phyloP scores from a whole-genome alignment of 2,888 invertebrate genomes.

The Epistrophe eligans region DNA sequence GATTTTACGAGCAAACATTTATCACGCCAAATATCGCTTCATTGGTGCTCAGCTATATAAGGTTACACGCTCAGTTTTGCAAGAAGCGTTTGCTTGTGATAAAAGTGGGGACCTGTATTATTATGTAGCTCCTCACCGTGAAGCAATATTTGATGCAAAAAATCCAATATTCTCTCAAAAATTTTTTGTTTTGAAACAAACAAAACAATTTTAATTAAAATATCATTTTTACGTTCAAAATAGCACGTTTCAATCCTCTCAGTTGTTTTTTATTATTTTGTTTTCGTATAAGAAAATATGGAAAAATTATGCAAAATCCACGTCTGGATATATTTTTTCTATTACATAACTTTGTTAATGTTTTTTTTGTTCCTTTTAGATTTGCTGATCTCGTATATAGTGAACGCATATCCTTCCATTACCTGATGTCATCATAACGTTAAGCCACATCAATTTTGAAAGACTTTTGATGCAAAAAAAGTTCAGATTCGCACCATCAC shows the following conservation, averaged over 20 bases:
- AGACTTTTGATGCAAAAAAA: slow-evolving; percentile 66
- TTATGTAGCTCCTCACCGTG: no score
- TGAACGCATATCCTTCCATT: slow-evolving; percentile 70
- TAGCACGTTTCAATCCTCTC: neutral
- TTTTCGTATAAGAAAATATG: neutral
- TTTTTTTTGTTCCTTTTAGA: neutral
- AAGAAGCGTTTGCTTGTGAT: no score
- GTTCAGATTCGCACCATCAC: slow-evolving; percentile 46
- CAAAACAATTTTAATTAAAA: neutral
- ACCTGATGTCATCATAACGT: slow-evolving; percentile 69
- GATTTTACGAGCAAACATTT: no score
- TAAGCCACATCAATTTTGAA: slow-evolving; percentile 71
- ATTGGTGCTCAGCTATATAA: no score
- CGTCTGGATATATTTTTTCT: slow-evolving; percentile 59
- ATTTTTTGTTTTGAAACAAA: no score
- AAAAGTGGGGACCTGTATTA: no score
- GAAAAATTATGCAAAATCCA: slow-evolving; percentile 33
- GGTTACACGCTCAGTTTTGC: no score
- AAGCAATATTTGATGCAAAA: no score
- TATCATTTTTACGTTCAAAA: neutral
- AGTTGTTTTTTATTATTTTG: neutral
- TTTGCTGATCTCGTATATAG: slow-evolving; percentile 48
- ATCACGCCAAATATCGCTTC: no score
- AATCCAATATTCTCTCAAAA: no score
- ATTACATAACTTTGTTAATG: slow-evolving; percentile 32